Conservation (phyloP, 2,888 invertebrate species). For the Phengaris alcon region DNA sequence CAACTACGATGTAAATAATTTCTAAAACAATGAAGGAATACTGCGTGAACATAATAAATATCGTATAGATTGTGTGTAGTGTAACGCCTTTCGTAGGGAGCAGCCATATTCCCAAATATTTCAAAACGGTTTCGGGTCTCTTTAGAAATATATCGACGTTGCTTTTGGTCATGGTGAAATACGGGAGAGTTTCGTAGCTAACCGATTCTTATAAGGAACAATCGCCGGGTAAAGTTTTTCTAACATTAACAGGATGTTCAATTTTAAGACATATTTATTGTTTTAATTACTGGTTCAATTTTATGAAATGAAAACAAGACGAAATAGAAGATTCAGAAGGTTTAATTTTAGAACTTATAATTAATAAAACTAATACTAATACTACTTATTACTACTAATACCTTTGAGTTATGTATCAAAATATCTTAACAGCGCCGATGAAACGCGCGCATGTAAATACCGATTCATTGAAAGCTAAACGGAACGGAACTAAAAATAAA, state of each 20-base stretch:
- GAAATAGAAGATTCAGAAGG: not conserved
- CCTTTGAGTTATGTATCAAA: no score
- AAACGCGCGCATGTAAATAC: no score
- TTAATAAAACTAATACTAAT: no score
- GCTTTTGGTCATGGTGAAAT: slow-evolving; percentile 43
- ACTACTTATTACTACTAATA: no score
- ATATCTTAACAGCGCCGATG: no score
- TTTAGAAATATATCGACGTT: slow-evolving; percentile 51
- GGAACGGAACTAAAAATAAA: no score
- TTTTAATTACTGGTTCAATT: not conserved
- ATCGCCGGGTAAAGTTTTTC: not conserved
- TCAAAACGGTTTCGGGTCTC: slow-evolving; percentile 52
- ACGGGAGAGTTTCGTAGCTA: not conserved
- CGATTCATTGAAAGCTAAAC: no score
- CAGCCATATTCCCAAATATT: slow-evolving; percentile 57
- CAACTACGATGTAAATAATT: slow-evolving; percentile 56
- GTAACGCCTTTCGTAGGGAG: slow-evolving; percentile 43
- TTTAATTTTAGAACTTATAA: not conserved
- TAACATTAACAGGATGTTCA: not conserved
- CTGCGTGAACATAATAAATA: slow-evolving; percentile 53
- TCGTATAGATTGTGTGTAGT: slow-evolving; percentile 48
- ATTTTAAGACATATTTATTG: not conserved
- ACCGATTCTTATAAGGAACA: not conserved
- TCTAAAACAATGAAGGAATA: slow-evolving; percentile 61
- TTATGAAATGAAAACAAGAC: not conserved